These are phyloP conservation scores for Xestobium rufovillosum DNA, from an alignment of 2,888 invertebrate species.

Conservation along the genomic window DNA sequence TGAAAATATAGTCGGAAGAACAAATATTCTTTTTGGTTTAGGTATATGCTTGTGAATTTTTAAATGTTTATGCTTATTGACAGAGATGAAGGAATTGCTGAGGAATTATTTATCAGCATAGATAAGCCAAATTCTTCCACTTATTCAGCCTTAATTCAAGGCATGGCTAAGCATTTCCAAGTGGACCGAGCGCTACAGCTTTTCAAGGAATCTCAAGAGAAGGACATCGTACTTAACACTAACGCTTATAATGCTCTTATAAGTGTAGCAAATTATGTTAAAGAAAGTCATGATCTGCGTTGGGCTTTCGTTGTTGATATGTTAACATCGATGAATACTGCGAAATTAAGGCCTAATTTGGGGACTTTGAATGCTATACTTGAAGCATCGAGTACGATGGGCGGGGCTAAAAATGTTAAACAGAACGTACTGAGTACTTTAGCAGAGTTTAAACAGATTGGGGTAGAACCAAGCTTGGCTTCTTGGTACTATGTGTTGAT, in stretches of 20 bases:
- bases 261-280: slow-evolving; percentile 51
- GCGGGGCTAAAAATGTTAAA: slow-evolving; percentile 40
- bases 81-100: slow-evolving; percentile 64
- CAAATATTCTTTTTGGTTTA: slow-evolving; percentile 1
- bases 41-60: too few relatives aligned
- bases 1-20: too few relatives aligned
- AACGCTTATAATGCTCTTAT: slow-evolving; percentile 66
- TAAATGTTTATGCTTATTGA: slow-evolving; percentile 7
- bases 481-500: slow-evolving; percentile 67
- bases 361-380: slow-evolving; percentile 60
- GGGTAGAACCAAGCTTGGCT: slow-evolving; percentile 66
- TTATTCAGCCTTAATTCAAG: slow-evolving; percentile 73
- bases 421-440: slow-evolving; percentile 47
- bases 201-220: slow-evolving; percentile 57
- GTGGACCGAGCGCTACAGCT: slow-evolving; percentile 58
- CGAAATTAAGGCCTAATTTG: slow-evolving; percentile 51
- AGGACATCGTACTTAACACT: slow-evolving; percentile 55
- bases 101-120: slow-evolving; percentile 65
- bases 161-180: slow-evolving; percentile 70
- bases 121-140: slow-evolving; percentile 60
- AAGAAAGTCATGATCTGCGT: slow-evolving; percentile 57
- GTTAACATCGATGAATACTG: slow-evolving; percentile 56
- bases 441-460: slow-evolving; percentile 57
- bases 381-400: slow-evolving; percentile 45
- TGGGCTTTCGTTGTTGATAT: slow-evolving; percentile 56